A percentile compares a stretch with the other conserved stretches of the same genome.
Evolutionary conservation across 2,888 invertebrate genomes (phyloP).

Genomic region (Apocheima hispidaria): DNA sequence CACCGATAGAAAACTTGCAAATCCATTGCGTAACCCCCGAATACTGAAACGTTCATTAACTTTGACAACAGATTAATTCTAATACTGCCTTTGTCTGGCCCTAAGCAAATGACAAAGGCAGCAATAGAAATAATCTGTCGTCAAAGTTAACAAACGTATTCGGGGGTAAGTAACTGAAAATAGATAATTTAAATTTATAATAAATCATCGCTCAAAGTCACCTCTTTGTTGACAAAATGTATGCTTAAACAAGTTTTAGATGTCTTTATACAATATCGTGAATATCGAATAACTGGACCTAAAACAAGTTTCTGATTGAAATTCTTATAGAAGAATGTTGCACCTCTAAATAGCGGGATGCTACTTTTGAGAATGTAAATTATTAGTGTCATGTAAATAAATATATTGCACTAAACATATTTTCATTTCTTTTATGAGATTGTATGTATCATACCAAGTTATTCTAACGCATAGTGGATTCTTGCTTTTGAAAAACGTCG

Average conservation of each 20-base stretch:
- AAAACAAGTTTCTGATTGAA: constrained; percentile 27
- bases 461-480: too few relatives aligned
- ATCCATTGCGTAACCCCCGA: too few relatives aligned
- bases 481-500: too few relatives aligned
- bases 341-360: constrained; percentile 15
- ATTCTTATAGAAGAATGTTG: constrained; percentile 30
- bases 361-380: constrained; percentile 19
- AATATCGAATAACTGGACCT: constrained; percentile 18
- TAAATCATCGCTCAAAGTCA: constrained; percentile 15
- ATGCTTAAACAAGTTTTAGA: constrained; percentile 16
- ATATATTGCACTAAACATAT: neutral
- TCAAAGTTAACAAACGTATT: too few relatives aligned
- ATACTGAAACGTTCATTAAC: too few relatives aligned
- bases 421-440: neutral
- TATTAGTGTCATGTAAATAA: constrained; percentile 1
- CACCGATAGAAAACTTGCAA: neutral
- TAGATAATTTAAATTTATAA: neutral
- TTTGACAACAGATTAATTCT: too few relatives aligned
- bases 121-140: too few relatives aligned
- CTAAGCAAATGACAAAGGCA: too few relatives aligned
- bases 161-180: too few relatives aligned
- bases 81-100: neutral
- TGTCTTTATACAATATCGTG: constrained; percentile 12
- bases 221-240: constrained; percentile 9
- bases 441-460: too few relatives aligned